Conservation (phyloP, 1,140 invertebrate genomes). For the Hyles vespertilio region DNA sequence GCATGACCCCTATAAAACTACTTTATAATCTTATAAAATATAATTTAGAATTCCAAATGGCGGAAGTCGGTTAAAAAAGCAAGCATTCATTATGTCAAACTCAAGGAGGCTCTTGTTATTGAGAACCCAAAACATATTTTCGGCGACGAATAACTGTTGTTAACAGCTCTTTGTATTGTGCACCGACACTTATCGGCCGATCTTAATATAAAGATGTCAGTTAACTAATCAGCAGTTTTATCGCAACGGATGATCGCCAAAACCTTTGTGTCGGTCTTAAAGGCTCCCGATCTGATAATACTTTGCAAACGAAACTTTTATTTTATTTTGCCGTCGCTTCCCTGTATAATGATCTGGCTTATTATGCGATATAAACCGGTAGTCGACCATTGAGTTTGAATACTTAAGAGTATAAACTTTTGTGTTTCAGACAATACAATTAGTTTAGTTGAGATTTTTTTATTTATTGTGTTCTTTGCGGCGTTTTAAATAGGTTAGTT, state of each 20-base stretch:
- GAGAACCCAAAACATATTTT: no score
- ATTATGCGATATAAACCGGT: no score
- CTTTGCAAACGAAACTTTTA: conserved; percentile 56
- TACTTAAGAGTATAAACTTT: no score
- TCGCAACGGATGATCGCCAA: conserved; percentile 43
- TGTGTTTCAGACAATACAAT: no score
- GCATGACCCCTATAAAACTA: conserved; percentile 32
- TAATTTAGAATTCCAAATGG: conserved; percentile 17
- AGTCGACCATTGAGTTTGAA: no score
- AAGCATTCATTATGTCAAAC: conserved; percentile 4
- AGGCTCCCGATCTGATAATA: conserved; percentile 50
- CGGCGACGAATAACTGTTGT: no score
- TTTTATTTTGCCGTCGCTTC: conserved; percentile 9
- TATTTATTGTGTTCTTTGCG: no score
- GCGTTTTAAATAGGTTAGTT: no score
- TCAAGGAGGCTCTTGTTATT: no score
- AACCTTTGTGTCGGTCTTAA: conserved; percentile 38
- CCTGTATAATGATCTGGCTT: no score
- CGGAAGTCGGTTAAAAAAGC: conserved; percentile 33
- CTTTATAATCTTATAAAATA: conserved; percentile 5
- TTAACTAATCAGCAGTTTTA: conserved; percentile 39
- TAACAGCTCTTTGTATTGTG: conserved; percentile 4
- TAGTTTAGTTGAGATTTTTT: no score
- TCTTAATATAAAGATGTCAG: conserved; percentile 50
- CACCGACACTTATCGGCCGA: conserved; percentile 4